phyloP scores from a whole-genome alignment of 1,140 invertebrate genomes.

The Parasteatoda tepidariorum region DNA sequence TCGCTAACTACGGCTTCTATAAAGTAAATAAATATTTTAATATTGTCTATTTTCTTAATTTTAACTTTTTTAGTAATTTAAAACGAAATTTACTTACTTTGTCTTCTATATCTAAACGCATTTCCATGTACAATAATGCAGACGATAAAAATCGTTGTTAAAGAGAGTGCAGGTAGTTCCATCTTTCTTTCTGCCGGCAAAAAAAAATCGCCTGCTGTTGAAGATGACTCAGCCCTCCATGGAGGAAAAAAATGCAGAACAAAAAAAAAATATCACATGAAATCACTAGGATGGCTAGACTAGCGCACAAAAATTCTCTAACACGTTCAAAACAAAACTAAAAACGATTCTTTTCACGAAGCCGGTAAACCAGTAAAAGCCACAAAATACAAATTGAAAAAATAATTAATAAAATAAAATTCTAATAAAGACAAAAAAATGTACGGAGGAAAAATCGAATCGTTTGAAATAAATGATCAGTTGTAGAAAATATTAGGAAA shows the following conservation, averaged over 20 bases:
- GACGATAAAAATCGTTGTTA: conserved; percentile 8
- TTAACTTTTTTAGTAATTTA: background rate
- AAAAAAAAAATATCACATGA: conserved; percentile 8
- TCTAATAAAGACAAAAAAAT: background rate
- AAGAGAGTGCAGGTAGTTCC: background rate
- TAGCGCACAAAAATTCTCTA: background rate
- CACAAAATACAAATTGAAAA: background rate
- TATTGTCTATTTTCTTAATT: background rate
- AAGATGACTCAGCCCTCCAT: conserved; percentile 1
- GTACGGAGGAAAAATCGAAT: no score
- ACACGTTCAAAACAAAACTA: background rate
- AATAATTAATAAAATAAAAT: background rate
- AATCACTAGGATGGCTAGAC: background rate
- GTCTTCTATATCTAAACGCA: conserved; percentile 1
- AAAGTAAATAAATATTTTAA: background rate
- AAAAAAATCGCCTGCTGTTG: conserved; percentile 12
- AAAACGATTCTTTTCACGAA: background rate
- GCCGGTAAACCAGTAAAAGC: background rate
- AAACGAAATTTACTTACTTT: conserved; percentile 15
- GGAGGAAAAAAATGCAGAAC: background rate
- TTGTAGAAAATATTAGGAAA: conserved; percentile 2
- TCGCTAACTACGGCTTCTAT: no score
- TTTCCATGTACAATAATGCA: conserved; percentile 10
- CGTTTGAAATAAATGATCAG: conserved; percentile 17
- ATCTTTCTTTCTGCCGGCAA: conserved; percentile 23